A percentile compares a stretch with the other conserved stretches of the same genome.
Evolutionary conservation across 2,888 invertebrate species (phyloP).

Genomic region (Clitarchus hookeri): DNA sequence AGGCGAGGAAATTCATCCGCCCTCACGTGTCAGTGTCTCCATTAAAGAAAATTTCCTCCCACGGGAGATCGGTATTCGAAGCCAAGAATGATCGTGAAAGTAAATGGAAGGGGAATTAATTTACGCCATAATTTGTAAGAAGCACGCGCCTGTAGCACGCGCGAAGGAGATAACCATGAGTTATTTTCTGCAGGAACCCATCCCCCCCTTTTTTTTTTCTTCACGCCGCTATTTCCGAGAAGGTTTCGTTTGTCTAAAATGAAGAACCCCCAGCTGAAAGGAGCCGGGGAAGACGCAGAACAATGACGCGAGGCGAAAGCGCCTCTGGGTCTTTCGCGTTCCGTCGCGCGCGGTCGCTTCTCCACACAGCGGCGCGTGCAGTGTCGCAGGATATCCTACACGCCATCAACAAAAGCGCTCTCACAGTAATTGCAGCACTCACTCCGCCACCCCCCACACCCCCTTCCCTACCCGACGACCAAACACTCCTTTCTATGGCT

Average conservation of each 20-base stretch:
- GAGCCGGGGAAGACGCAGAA: background rate
- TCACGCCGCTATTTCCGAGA: background rate
- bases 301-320: background rate
- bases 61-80: too few relatives aligned
- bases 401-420: constrained; percentile 14
- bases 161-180: background rate
- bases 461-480: background rate
- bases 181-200: background rate
- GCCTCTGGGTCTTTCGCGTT: background rate
- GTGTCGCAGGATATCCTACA: constrained; percentile 14
- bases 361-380: background rate
- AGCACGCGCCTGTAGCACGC: background rate
- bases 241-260: background rate
- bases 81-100: too few relatives aligned
- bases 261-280: background rate
- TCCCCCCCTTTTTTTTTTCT: too few relatives aligned
- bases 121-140: background rate
- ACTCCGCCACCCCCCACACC: background rate
- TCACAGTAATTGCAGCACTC: constrained; percentile 14
- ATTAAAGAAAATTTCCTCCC: too few relatives aligned
- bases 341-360: background rate
- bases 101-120: background rate
- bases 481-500: background rate
- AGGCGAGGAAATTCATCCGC: too few relatives aligned
- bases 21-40: too few relatives aligned